phyloP scores from a whole-genome alignment of 2,888 invertebrate genomes.

The Ormyrus nitidulus region DNA sequence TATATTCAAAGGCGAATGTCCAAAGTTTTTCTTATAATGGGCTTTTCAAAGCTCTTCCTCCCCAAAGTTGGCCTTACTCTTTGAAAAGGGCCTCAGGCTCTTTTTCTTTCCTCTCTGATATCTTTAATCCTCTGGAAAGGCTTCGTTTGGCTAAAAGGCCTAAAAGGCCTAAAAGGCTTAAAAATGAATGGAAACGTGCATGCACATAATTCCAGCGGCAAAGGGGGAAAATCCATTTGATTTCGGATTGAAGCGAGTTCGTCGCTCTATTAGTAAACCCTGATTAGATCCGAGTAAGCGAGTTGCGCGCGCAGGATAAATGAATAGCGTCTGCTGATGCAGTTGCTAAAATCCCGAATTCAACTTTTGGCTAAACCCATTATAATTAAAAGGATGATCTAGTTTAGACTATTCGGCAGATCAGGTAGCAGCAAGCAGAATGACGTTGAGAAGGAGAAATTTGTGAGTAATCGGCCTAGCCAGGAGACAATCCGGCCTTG shows the following conservation, averaged over 20 bases:
- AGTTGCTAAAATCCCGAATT: too few species aligned
- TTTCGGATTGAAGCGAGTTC: slow-evolving; percentile 28
- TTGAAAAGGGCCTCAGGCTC: too few species aligned
- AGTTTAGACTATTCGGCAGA: too few species aligned
- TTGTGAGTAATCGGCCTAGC: not conserved
- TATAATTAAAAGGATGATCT: too few species aligned
- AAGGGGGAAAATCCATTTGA: slow-evolving; percentile 62
- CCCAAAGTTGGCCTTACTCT: too few species aligned
- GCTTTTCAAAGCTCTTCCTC: not conserved
- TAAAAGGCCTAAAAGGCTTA: slow-evolving; percentile 40
- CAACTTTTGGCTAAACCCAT: too few species aligned
- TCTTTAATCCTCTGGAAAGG: slow-evolving; percentile 16
- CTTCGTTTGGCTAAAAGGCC: slow-evolving; percentile 32
- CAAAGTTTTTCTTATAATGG: not conserved
- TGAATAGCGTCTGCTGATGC: too few species aligned
- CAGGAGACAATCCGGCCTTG: not conserved
- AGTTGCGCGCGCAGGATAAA: too few species aligned
- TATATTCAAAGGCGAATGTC: not conserved
- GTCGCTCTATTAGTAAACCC: slow-evolving; percentile 27
- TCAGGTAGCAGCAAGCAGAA: not conserved
- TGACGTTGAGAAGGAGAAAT: not conserved
- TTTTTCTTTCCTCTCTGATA: too few species aligned
- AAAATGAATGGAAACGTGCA: slow-evolving; percentile 10
- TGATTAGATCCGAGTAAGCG: slow-evolving; percentile 31
- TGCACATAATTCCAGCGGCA: not conserved